A percentile compares a stretch with the other conserved stretches of the same genome.
Conservation (phyloP, 2,888 invertebrate genomes). For the Choreutis nemorana region DNA sequence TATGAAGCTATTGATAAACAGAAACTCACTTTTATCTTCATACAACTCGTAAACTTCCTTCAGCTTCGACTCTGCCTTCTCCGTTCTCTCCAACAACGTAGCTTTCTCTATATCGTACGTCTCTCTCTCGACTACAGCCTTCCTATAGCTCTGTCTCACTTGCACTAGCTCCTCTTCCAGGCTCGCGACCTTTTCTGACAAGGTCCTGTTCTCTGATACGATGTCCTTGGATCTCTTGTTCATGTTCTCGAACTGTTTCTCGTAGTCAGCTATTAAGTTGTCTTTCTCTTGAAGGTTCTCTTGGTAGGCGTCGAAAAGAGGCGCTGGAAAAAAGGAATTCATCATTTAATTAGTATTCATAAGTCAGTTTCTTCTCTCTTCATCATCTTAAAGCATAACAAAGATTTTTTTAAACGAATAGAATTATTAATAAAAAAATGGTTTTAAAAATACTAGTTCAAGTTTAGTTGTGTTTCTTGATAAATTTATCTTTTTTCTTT, state of each 20-base stretch:
- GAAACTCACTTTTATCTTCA: constrained; percentile 71
- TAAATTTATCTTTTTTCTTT: too few species aligned
- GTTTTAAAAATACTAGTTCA: too few species aligned
- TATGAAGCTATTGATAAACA: too few species aligned
- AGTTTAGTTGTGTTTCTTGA: too few species aligned
- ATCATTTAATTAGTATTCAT: not conserved
- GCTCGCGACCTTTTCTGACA: constrained; percentile 45
- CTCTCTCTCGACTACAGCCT: constrained; percentile 47
- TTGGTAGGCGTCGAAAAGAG: constrained; percentile 80
- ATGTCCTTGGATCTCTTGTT: constrained; percentile 76
- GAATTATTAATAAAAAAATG: not conserved
- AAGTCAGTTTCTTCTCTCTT: too few species aligned
- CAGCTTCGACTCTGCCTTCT: constrained; percentile 75
- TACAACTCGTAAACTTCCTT: constrained; percentile 78
- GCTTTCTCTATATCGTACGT: constrained; percentile 46
- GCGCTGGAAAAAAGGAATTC: constrained; percentile 42
- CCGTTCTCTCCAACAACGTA: constrained; percentile 70
- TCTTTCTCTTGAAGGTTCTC: constrained; percentile 81
- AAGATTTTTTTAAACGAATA: constrained; percentile 1
- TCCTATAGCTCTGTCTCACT: constrained; percentile 49
- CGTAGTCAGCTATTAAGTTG: constrained; percentile 73
- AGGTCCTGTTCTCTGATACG: constrained; percentile 72
- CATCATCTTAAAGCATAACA: too few species aligned
- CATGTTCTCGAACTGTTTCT: constrained; percentile 73
- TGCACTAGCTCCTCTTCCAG: constrained; percentile 37